phyloP scores from a whole-genome alignment of 2,797 vertebrate species.

The Hyperoplus immaculatus region DNA sequence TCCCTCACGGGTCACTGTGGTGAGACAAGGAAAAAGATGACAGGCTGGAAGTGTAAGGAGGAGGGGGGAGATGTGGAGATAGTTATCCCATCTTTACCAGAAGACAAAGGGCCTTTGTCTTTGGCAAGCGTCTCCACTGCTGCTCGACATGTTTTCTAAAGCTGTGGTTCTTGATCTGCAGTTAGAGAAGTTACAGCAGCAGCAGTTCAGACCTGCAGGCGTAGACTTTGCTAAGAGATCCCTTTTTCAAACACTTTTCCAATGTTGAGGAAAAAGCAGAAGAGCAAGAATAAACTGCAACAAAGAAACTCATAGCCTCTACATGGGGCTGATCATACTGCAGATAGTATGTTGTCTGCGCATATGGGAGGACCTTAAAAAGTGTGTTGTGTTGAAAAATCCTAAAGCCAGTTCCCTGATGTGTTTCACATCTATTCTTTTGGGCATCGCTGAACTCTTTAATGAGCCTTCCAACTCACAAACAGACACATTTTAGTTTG shows the following conservation, averaged over 20 bases:
- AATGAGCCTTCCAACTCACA: not conserved
- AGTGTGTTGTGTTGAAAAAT: not conserved
- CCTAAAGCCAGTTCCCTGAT: not conserved
- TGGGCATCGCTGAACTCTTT: not conserved
- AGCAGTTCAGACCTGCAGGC: conserved; percentile 13
- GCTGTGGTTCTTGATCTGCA: not conserved
- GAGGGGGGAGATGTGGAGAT: conserved; percentile 29
- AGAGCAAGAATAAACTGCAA: not conserved
- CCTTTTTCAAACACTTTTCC: not conserved
- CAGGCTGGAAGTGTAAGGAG: conserved; percentile 32
- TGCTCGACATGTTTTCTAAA: conserved; percentile 36
- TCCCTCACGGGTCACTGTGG: conserved; percentile 28
- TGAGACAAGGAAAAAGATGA: conserved; percentile 63
- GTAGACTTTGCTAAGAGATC: not conserved
- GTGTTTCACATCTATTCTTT: not conserved
- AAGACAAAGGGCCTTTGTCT: conserved; percentile 75
- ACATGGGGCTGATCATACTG: not conserved
- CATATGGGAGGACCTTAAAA: not conserved
- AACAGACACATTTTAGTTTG: not conserved
- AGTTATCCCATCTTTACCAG: conserved; percentile 36
- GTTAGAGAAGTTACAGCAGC: not conserved
- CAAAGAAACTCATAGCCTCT: not conserved
- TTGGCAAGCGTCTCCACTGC: conserved; percentile 25
- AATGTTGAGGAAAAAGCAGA: not conserved
- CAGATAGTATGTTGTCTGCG: not conserved